These are phyloP conservation scores for Spinus olivaceus DNA, from an alignment of 2,797 vertebrate species.

Conservation along the genomic window DNA sequence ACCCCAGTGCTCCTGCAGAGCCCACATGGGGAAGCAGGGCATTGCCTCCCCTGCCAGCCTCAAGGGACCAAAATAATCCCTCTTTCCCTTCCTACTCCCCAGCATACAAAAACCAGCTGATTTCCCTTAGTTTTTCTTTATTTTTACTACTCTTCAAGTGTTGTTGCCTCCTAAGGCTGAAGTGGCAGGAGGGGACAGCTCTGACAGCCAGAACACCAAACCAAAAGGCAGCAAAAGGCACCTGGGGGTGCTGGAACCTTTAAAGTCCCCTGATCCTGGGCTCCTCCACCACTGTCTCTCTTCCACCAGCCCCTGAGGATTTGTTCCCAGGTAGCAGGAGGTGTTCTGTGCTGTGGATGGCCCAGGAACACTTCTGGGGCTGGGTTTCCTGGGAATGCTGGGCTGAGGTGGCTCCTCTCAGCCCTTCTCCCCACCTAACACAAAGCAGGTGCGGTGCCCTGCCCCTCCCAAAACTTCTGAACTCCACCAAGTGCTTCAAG, in stretches of 20 bases:
- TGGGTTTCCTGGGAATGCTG: background rate
- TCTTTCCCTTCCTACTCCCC: background rate
- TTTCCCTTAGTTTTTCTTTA: background rate
- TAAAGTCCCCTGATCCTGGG: background rate
- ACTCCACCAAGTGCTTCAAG: background rate
- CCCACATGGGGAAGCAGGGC: background rate
- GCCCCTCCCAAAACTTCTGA: background rate
- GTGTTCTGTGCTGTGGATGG: background rate
- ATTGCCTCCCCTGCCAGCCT: background rate
- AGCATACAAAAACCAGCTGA: background rate
- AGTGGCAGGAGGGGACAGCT: background rate
- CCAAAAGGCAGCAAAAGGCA: background rate
- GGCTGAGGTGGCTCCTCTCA: background rate
- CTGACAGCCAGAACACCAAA: background rate
- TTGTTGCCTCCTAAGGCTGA: background rate
- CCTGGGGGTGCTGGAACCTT: fast-evolving
- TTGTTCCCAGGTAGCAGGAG: background rate
- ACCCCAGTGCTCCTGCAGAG: background rate
- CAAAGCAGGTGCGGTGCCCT: background rate
- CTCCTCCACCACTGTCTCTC: background rate
- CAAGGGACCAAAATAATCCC: background rate
- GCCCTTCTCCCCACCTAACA: background rate
- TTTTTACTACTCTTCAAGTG: background rate
- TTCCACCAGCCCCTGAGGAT: background rate
- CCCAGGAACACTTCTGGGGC: background rate